These are phyloP conservation scores for Yponomeuta malinellus DNA, from an alignment of 2,888 invertebrate species.

Conservation along the genomic window DNA sequence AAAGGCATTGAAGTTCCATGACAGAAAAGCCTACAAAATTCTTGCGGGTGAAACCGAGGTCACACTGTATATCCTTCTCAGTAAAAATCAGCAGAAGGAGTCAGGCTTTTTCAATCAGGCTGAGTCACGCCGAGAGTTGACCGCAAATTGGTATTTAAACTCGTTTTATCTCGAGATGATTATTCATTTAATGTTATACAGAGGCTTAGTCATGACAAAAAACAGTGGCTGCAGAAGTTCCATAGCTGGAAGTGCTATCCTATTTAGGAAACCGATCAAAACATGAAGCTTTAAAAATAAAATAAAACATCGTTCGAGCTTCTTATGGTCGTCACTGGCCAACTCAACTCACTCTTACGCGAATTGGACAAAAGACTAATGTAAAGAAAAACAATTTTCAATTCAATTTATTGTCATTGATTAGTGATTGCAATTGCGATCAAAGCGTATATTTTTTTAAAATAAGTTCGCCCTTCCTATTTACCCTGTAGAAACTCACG, in stretches of 20 bases:
- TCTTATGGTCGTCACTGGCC: too few species aligned
- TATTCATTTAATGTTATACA: conserved; percentile 31
- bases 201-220: conserved; percentile 8
- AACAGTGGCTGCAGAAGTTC: not conserved
- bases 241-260: not conserved
- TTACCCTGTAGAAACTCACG: too few species aligned
- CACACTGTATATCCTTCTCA: not conserved
- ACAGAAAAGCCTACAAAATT: not conserved
- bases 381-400: too few species aligned
- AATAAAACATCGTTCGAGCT: too few species aligned
- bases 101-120: conserved; percentile 18
- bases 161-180: conserved; percentile 37
- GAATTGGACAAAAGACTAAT: too few species aligned
- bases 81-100: not conserved
- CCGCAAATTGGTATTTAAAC: conserved; percentile 47
- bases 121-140: conserved; percentile 52
- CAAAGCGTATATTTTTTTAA: too few species aligned
- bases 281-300: too few species aligned
- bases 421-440: too few species aligned
- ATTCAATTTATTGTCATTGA: too few species aligned
- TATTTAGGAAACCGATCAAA: too few species aligned
- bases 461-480: too few species aligned
- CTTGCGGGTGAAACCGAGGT: not conserved
- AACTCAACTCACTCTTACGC: too few species aligned
- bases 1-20: not conserved